phyloP scores from a whole-genome alignment of 2,113 vertebrate species.

The Anoura caudifer region DNA sequence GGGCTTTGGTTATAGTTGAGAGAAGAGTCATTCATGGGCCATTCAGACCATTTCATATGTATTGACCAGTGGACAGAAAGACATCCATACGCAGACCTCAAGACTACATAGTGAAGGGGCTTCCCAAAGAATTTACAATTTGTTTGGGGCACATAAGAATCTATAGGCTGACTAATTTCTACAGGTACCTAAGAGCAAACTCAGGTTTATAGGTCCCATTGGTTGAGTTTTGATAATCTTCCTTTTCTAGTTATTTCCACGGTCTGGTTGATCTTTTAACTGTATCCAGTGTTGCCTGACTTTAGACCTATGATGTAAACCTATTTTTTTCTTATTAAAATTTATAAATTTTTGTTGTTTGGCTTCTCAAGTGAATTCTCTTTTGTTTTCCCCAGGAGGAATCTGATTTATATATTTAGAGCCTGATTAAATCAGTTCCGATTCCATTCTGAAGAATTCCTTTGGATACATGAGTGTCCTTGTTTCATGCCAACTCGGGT shows the following conservation, averaged over 20 bases:
- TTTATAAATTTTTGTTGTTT: slow-evolving; percentile 14
- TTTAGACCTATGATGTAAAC: not conserved
- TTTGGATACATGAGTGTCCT: not conserved
- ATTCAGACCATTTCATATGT: not conserved
- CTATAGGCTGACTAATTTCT: not conserved
- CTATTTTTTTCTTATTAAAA: not conserved
- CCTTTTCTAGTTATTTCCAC: not conserved
- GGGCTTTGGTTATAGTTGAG: not conserved
- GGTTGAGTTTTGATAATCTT: not conserved
- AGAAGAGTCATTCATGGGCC: not conserved
- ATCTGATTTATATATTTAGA: slow-evolving; percentile 1
- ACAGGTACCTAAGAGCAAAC: not conserved
- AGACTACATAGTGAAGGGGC: not conserved
- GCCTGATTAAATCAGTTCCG: not conserved
- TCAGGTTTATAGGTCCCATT: not conserved
- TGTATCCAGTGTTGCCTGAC: not conserved
- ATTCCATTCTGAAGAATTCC: not conserved
- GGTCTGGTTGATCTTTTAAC: not conserved
- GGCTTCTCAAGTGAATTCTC: slow-evolving; percentile 8
- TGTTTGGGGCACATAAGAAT: not conserved
- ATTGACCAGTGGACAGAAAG: not conserved
- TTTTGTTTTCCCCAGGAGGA: not conserved
- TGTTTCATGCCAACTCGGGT: not conserved
- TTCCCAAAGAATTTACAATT: not conserved
- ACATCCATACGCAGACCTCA: not conserved